Conservation (phyloP, 1,140 invertebrate genomes). For the Trinorchestia longiramus region DNA sequence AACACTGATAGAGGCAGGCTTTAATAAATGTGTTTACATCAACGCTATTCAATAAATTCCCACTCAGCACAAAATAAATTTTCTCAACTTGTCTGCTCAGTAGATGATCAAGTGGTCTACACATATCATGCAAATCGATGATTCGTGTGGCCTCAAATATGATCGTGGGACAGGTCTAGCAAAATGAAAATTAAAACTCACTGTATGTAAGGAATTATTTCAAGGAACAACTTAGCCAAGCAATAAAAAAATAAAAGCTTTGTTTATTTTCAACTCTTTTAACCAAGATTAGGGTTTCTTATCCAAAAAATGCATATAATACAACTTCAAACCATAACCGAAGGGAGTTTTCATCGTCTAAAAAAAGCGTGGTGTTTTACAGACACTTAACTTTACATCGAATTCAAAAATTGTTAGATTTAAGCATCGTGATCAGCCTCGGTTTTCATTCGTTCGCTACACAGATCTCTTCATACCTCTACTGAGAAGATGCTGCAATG, state of each 20-base stretch:
- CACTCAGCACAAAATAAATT: neutral
- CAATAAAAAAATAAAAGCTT: neutral
- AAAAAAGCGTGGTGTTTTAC: neutral
- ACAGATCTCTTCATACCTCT: neutral
- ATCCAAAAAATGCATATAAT: neutral
- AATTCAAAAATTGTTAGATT: neutral
- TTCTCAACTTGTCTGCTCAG: neutral
- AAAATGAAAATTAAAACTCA: neutral
- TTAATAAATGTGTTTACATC: too few relatives aligned
- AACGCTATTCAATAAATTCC: neutral
- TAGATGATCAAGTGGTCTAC: neutral
- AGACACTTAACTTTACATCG: neutral
- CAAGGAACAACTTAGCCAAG: neutral
- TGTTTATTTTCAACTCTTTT: neutral
- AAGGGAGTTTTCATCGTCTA: too few relatives aligned
- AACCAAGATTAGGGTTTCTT: neutral
- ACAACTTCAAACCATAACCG: too few relatives aligned
- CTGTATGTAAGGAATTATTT: neutral
- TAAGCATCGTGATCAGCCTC: neutral
- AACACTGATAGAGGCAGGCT: too few relatives aligned
- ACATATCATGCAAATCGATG: neutral
- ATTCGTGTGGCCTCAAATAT: neutral
- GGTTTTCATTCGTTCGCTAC: neutral
- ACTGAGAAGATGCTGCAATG: too few relatives aligned
- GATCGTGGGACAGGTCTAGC: neutral